phyloP scores from a whole-genome alignment of 2,797 vertebrate species.

The Etheostoma perlongum region DNA sequence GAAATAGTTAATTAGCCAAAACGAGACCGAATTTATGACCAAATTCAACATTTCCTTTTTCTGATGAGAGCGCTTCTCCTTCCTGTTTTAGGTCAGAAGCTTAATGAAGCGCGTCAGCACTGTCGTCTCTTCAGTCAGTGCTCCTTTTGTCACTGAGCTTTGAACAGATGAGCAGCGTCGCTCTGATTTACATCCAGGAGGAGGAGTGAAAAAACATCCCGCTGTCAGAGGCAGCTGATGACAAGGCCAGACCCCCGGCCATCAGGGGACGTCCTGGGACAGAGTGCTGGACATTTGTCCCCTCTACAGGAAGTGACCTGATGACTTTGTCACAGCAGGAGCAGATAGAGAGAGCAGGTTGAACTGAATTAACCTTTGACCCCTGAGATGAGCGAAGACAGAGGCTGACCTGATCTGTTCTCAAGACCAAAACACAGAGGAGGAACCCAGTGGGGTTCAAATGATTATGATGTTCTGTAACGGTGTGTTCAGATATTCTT shows the following conservation, averaged over 20 bases:
- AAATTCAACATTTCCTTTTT: not conserved
- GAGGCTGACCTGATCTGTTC: slow-evolving; percentile 67
- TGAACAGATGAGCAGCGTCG: slow-evolving; percentile 27
- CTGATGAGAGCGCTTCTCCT: slow-evolving; percentile 9
- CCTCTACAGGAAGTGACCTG: slow-evolving; percentile 75
- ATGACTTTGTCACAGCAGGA: slow-evolving; percentile 65
- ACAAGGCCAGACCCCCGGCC: slow-evolving; percentile 60
- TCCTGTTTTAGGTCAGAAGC: slow-evolving; percentile 46
- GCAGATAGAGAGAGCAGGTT: slow-evolving; percentile 70
- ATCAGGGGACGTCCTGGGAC: slow-evolving; percentile 34
- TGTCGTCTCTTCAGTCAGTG: slow-evolving; percentile 39
- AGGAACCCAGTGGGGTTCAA: too few relatives aligned
- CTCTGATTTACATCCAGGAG: slow-evolving; percentile 50
- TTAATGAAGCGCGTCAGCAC: slow-evolving; percentile 51
- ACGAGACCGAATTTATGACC: not conserved
- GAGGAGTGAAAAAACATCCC: slow-evolving; percentile 62
- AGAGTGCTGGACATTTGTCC: slow-evolving; percentile 71
- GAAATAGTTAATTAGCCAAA: not conserved
- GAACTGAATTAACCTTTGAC: slow-evolving; percentile 76
- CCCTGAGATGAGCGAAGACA: slow-evolving; percentile 22
- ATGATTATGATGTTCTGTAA: not conserved
- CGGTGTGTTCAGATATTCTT: too few relatives aligned
- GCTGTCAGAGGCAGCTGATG: slow-evolving; percentile 56
- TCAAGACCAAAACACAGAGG: slow-evolving; percentile 50
- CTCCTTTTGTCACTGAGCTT: slow-evolving; percentile 58